Percentiles rank a stretch among this genome's conserved stretches.
These are phyloP conservation scores for Trochalopteron elliotii DNA, from an alignment of 2,113 vertebrate genomes.

Conservation along the genomic window DNA sequence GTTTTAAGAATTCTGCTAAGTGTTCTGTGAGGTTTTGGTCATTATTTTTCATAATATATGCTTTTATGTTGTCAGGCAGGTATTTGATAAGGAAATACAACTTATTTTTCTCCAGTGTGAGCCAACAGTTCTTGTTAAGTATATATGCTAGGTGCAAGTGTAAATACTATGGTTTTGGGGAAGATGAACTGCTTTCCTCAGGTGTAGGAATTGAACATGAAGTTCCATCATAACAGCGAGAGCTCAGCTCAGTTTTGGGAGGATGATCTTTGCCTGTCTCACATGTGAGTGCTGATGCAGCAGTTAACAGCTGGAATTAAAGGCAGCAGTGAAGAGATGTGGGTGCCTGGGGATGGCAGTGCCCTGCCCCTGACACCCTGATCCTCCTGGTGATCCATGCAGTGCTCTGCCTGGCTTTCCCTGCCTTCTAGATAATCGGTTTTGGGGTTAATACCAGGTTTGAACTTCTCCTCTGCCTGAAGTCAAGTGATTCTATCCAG, in stretches of 20 bases:
- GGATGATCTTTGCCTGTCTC: not conserved
- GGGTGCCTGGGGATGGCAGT: not conserved
- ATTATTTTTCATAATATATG: not conserved
- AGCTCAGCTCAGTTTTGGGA: not conserved
- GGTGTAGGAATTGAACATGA: not conserved
- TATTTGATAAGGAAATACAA: not conserved
- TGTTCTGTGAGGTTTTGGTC: not conserved
- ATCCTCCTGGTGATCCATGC: accelerated
- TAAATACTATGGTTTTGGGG: not conserved
- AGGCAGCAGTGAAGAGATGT: not conserved
- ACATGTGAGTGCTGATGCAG: not conserved
- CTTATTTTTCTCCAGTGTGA: not conserved
- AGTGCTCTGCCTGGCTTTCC: not conserved
- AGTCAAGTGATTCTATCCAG: not conserved
- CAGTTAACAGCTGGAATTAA: not conserved
- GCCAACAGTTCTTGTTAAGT: not conserved
- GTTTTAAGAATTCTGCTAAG: not conserved
- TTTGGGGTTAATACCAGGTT: not conserved
- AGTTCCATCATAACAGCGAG: not conserved
- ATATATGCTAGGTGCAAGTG: not conserved
- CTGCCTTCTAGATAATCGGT: not conserved
- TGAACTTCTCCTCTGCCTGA: not conserved
- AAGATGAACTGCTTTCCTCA: not conserved
- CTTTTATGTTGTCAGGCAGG: not conserved
- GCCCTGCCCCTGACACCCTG: not conserved